Evolutionary conservation across 1,140 invertebrate genomes (phyloP).

Genomic region (Arion vulgaris): DNA sequence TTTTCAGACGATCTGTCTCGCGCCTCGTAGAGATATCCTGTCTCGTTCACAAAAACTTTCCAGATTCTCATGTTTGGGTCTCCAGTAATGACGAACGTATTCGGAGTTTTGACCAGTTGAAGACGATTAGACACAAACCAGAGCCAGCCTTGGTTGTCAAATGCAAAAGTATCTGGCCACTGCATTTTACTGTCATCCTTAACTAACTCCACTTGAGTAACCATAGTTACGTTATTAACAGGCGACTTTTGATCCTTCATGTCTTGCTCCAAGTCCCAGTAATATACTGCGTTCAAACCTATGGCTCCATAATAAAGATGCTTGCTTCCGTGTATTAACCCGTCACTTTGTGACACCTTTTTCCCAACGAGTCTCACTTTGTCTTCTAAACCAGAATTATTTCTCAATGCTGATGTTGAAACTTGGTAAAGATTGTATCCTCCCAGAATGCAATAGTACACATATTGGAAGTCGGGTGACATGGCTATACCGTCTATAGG

Average conservation of each 20-base stretch:
- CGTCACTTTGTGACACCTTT: constrained; percentile 43
- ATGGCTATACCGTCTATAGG: constrained; percentile 55
- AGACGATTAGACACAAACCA: constrained; percentile 31
- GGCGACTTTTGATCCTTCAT: not conserved
- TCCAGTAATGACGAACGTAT: not conserved
- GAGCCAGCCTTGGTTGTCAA: constrained; percentile 17
- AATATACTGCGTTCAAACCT: constrained; percentile 40
- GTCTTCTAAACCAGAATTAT: not conserved
- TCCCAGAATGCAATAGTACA: constrained; percentile 52
- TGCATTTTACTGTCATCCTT: constrained; percentile 6
- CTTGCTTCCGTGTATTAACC: constrained; percentile 44
- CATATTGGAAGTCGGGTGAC: constrained; percentile 50
- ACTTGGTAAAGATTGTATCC: constrained; percentile 41
- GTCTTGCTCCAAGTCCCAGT: constrained; percentile 11
- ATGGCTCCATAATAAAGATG: constrained; percentile 47
- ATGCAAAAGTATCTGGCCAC: constrained; percentile 19
- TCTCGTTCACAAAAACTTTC: constrained; percentile 7
- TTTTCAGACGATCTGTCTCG: not conserved
- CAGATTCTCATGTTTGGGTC: not conserved
- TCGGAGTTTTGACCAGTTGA: not conserved
- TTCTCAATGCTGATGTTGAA: constrained; percentile 36
- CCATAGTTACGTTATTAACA: not conserved
- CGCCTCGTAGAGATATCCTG: not conserved
- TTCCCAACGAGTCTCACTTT: constrained; percentile 35
- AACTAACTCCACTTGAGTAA: not conserved